Evolutionary conservation across 2,888 invertebrate genomes (phyloP), one percentile per base, ranked within the genome.

Genomic region (Netelia fuscicornis): DNA sequence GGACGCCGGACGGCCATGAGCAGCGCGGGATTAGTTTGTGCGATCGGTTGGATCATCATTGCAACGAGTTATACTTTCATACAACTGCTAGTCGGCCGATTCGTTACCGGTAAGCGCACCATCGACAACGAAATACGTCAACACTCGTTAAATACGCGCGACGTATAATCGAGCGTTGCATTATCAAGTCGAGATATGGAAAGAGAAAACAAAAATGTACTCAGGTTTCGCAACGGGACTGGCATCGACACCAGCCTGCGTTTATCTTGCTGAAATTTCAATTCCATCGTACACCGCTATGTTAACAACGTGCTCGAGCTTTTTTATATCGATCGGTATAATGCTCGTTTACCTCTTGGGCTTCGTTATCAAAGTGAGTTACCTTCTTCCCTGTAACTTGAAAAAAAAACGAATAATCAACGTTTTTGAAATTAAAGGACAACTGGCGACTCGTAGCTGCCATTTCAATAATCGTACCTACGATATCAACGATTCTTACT

Each of bases 241-340:
- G 80, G 93, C 94, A 5, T 94, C 94, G 75, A 93, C 94, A 60
- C 94, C 95, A 0, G 94, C 95, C 2, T 92, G 94, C 0, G 94
- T 95, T 11, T 95, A 95, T 87, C 93, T 95, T 87, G 94, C 94
- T 1, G 95, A 95, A 90, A 93, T 94, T 30, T 92, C 94, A 0
- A 93, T 92, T 58, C 87, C 93, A 0, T 90, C 91, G 42, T 87
- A 95, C 25, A 90, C 94, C 78, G 94, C 94, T 5, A 93, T 94
- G 81, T 92, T 95, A 20, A 94, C 94, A 8, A 94, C 95, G 2
- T 95, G 94, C 92, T 94, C 94, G 1, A 94, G 94, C 5, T 90
- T 94, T 1, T 93, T 94, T 56, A 93, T 95, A 78, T 92, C 94
- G 10, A 85, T 94, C 10, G 95, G 95, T 0, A 93, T 95, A 23